phyloP scores from a whole-genome alignment of 2,888 invertebrate genomes.

The Apomyelois bistriatella region DNA sequence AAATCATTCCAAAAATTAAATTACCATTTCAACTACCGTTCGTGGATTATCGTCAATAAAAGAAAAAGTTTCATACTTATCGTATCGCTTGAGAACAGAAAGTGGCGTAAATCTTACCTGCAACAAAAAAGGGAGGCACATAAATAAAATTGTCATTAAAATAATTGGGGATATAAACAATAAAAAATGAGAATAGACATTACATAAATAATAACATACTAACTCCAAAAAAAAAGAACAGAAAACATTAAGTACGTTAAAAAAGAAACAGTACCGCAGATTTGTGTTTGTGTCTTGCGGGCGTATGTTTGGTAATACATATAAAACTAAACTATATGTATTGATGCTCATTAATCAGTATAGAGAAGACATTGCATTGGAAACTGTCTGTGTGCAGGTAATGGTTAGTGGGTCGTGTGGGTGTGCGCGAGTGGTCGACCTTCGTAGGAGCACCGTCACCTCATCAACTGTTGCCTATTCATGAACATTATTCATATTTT shows the following conservation, averaged over 20 bases:
- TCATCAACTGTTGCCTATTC: constrained; percentile 55
- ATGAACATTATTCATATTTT: constrained; percentile 42
- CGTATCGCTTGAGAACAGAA: constrained; percentile 28
- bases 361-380: constrained; percentile 3
- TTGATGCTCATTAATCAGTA: constrained; percentile 1
- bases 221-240: too few species aligned
- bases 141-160: constrained; percentile 36
- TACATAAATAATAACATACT: not conserved
- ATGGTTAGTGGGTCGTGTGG: constrained; percentile 33
- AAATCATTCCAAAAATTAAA: too few species aligned
- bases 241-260: too few species aligned
- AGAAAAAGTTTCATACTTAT: not conserved
- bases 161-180: constrained; percentile 24
- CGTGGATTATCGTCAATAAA: too few species aligned
- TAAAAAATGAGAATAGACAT: not conserved
- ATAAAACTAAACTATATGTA: constrained; percentile 1
- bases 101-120: constrained; percentile 46
- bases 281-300: too few species aligned
- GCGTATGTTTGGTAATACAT: not conserved
- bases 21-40: too few species aligned
- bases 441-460: constrained; percentile 55
- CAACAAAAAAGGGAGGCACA: constrained; percentile 38
- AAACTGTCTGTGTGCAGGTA: constrained; percentile 8
- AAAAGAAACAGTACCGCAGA: too few species aligned
- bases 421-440: constrained; percentile 58